Evolutionary conservation across 2,888 invertebrate species (phyloP).

Genomic region (Drosophila anomalata): DNA sequence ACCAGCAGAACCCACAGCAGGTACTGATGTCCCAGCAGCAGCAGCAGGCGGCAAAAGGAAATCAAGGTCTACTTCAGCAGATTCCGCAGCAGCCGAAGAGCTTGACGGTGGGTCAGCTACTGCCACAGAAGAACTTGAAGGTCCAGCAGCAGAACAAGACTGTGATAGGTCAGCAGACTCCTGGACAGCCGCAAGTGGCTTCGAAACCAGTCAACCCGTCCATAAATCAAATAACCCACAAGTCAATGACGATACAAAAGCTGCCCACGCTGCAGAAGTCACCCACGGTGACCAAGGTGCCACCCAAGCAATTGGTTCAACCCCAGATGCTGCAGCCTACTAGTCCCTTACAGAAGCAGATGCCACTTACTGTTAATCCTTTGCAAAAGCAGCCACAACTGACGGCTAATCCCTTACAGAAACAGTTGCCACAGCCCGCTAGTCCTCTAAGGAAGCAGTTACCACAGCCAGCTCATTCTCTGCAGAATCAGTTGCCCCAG

Average conservation of each 20-base stretch:
- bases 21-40: not conserved
- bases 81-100: not conserved
- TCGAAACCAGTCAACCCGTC: conserved; percentile 11
- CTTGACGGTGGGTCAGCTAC: not conserved
- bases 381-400: not conserved
- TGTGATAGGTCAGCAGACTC: not conserved
- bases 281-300: not conserved
- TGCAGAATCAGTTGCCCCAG: not conserved
- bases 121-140: not conserved
- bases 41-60: not conserved
- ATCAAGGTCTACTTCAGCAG: not conserved
- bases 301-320: not conserved
- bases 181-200: conserved; percentile 12
- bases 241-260: conserved; percentile 37
- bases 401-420: conserved; percentile 16
- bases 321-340: not conserved
- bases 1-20: not conserved
- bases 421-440: not conserved
- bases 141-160: not conserved
- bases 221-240: conserved; percentile 30
- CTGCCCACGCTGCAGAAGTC: conserved; percentile 48
- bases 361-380: conserved; percentile 2
- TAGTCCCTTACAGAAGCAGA: not conserved
- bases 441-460: not conserved
- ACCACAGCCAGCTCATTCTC: not conserved